These are phyloP conservation scores for Chesias legatella DNA, from an alignment of 2,888 invertebrate species.

Conservation along the genomic window DNA sequence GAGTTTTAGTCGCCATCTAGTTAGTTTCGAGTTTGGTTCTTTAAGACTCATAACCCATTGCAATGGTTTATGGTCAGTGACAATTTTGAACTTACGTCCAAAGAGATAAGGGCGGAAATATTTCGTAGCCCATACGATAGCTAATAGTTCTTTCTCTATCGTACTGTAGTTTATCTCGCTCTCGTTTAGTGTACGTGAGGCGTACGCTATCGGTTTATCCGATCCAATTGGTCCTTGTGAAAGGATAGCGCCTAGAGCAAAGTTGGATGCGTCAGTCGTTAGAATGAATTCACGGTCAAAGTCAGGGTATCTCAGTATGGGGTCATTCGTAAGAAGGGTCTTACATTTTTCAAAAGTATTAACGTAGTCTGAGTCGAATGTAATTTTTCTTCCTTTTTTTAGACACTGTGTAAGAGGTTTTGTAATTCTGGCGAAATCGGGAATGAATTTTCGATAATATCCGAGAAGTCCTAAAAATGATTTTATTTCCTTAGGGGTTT, in stretches of 20 bases:
- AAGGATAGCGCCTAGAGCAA: conserved; percentile 33
- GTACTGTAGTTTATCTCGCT: conserved; percentile 28
- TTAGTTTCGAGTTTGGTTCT: too few species aligned
- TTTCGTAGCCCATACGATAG: too few species aligned
- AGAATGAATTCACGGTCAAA: conserved; percentile 32
- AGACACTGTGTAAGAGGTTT: conserved; percentile 4
- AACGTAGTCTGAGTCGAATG: conserved; percentile 21
- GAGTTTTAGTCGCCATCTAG: too few species aligned
- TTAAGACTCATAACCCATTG: too few species aligned
- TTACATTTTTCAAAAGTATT: conserved; percentile 29
- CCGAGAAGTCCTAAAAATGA: conserved; percentile 33
- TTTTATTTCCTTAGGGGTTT: conserved; percentile 32
- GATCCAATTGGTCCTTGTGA: conserved; percentile 28
- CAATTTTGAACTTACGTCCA: too few species aligned
- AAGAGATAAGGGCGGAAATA: too few species aligned
- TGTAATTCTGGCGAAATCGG: conserved; percentile 26
- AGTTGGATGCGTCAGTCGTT: conserved; percentile 38
- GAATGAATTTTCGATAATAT: conserved; percentile 35
- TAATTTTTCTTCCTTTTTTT: conserved; percentile 1
- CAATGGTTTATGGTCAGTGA: too few species aligned
- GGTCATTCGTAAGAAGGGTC: conserved; percentile 28
- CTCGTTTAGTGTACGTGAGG: conserved; percentile 34
- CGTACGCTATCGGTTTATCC: conserved; percentile 20
- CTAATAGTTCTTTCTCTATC: too few species aligned
- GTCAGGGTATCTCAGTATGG: conserved; percentile 43